Percentiles rank a stretch among this genome's conserved stretches.
phyloP scores from a whole-genome alignment of 2,888 invertebrate genomes.

The Chymomyza caudatula region DNA sequence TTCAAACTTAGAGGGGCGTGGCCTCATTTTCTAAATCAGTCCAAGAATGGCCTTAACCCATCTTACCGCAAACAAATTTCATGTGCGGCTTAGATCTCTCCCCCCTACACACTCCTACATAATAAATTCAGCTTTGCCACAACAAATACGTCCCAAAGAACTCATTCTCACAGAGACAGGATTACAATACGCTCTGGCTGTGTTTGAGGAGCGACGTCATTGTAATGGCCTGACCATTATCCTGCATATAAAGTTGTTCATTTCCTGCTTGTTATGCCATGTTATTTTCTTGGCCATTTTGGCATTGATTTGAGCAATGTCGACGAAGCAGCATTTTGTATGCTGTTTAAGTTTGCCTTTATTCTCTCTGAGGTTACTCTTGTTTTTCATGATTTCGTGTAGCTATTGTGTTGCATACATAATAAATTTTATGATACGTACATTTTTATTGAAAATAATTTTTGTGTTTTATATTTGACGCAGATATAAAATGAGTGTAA shows the following conservation, averaged over 20 bases:
- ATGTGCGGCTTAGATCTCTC: conserved; percentile 2
- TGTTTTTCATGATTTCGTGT: conserved; percentile 16
- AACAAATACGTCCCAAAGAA: conserved; percentile 25
- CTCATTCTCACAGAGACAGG: conserved; percentile 1
- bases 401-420: conserved; percentile 66
- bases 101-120: background rate
- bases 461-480: conserved; percentile 33
- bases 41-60: background rate
- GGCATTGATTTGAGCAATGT: conserved; percentile 36
- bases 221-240: conserved; percentile 65
- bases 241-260: conserved; percentile 70
- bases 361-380: conserved; percentile 17
- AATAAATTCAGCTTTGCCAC: conserved; percentile 13
- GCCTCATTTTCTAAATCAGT: background rate
- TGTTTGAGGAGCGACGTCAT: conserved; percentile 16
- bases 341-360: conserved; percentile 37
- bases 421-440: conserved; percentile 73
- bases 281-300: conserved; percentile 39
- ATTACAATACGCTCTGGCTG: conserved; percentile 2
- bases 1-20: background rate
- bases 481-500: conserved; percentile 55
- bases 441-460: conserved; percentile 70
- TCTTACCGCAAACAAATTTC: background rate
- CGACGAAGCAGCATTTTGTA: conserved; percentile 28
- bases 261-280: conserved; percentile 35